A percentile compares a stretch with the other conserved stretches of the same genome.
phyloP scores from a whole-genome alignment of 1,140 invertebrate species.

The Heliconius eleuchia region DNA sequence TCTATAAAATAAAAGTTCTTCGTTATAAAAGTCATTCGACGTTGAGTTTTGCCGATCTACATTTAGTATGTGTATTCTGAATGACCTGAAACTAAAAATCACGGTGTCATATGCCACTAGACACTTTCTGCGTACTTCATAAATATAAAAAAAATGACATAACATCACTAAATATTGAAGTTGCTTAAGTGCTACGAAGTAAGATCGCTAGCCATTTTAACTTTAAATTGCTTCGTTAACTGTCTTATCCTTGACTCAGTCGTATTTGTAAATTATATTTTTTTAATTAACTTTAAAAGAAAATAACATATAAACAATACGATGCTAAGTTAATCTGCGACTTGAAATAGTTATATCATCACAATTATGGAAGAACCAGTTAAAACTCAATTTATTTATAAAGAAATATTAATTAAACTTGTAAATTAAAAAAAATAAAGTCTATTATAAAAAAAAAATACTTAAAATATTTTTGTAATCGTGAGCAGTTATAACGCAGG shows the following conservation, averaged over 20 bases:
- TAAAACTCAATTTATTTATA: too few relatives aligned
- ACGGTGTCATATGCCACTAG: neutral
- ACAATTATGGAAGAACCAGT: too few relatives aligned
- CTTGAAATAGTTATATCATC: neutral
- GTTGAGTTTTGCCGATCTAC: too few relatives aligned
- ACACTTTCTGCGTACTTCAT: neutral
- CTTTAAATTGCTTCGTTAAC: constrained; percentile 27
- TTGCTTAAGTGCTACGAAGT: neutral
- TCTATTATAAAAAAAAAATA: neutral
- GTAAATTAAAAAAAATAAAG: neutral
- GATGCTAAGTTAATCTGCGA: neutral
- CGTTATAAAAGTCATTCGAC: too few relatives aligned
- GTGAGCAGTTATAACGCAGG: too few relatives aligned
- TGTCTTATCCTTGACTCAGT: constrained; percentile 16
- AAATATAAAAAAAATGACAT: neutral
- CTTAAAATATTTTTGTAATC: too few relatives aligned
- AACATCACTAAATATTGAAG: neutral
- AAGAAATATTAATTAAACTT: neutral
- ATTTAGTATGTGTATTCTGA: too few relatives aligned
- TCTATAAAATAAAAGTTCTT: too few relatives aligned
- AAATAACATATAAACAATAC: neutral
- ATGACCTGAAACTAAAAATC: too few relatives aligned
- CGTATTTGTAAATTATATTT: constrained; percentile 27
- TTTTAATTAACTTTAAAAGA: constrained; percentile 25
- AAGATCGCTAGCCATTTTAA: constrained; percentile 4